Conservation (phyloP, 2,888 invertebrate genomes). For the Acanthococcus lagerstroemiae region DNA sequence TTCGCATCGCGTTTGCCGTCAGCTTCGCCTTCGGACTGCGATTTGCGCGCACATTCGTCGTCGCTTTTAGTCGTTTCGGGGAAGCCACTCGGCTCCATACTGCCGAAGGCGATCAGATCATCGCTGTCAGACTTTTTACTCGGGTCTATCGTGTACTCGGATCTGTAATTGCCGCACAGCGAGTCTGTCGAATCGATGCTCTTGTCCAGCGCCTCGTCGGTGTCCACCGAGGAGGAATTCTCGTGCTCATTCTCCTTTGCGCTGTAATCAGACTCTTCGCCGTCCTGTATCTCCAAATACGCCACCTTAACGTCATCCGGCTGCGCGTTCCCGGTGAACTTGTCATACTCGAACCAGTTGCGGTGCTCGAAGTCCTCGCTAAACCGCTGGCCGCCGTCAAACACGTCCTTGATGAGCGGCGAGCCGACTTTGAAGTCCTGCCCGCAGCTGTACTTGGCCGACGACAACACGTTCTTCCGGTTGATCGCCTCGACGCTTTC, state of each 20-base stretch:
- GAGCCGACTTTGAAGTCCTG: conserved; percentile 61
- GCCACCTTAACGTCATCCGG: background rate
- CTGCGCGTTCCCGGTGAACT: background rate
- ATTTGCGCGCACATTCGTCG: background rate
- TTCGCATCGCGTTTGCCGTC: conserved; percentile 39
- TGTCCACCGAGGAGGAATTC: conserved; percentile 19
- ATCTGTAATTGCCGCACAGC: conserved; percentile 7
- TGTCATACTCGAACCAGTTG: background rate
- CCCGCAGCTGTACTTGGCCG: conserved; percentile 40
- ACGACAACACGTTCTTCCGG: conserved; percentile 74
- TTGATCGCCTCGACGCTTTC: conserved; percentile 75
- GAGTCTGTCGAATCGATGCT: conserved; percentile 18
- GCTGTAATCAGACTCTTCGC: conserved; percentile 13
- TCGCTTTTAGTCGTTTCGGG: no score
- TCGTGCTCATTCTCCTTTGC: background rate
- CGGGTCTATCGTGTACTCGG: background rate
- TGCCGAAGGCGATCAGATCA: background rate
- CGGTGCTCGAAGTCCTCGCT: background rate
- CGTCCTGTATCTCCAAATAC: conserved; percentile 12
- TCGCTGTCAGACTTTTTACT: background rate
- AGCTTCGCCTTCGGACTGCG: conserved; percentile 51
- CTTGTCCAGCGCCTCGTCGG: conserved; percentile 17
- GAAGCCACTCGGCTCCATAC: background rate
- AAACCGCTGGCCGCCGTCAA: conserved; percentile 41
- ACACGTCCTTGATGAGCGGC: conserved; percentile 49